A percentile compares a stretch with the other conserved stretches of the same genome.
Conservation (phyloP, 2,113 vertebrate genomes). For the Mugil cephalus region DNA sequence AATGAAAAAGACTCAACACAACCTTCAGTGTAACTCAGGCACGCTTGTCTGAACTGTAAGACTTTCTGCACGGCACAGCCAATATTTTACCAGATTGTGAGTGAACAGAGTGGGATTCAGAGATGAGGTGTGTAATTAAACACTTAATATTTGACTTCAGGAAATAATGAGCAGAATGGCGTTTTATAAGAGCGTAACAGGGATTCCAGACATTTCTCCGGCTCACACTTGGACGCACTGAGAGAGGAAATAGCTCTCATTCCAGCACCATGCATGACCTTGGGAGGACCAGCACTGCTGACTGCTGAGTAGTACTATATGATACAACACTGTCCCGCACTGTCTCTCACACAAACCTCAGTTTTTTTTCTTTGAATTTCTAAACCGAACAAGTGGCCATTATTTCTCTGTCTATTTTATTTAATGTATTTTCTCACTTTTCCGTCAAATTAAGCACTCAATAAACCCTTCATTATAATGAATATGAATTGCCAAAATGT, state of each 20-base stretch:
- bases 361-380: slow-evolving; percentile 1
- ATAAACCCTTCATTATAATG: slow-evolving; percentile 52
- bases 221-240: slow-evolving; percentile 57
- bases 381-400: slow-evolving; percentile 16
- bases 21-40: slow-evolving; percentile 14
- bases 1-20: neutral
- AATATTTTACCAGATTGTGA: neutral
- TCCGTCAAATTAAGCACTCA: slow-evolving; percentile 42
- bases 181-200: slow-evolving; percentile 21
- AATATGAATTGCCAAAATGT: slow-evolving; percentile 35
- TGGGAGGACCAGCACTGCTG: slow-evolving; percentile 65
- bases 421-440: slow-evolving; percentile 21
- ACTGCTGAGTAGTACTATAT: slow-evolving; percentile 52
- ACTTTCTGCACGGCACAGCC: neutral
- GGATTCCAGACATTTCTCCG: slow-evolving; percentile 60
- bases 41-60: neutral
- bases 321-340: slow-evolving; percentile 55
- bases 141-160: neutral
- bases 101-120: slow-evolving; percentile 5
- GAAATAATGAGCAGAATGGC: slow-evolving; percentile 12
- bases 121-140: neutral
- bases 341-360: slow-evolving; percentile 6
- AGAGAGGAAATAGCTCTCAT: slow-evolving; percentile 81
- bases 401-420: slow-evolving; percentile 26
- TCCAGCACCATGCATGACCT: slow-evolving; percentile 76